These are phyloP conservation scores for Ophioninae sp. DNA, from an alignment of 2,888 invertebrate genomes.

Conservation along the genomic window DNA sequence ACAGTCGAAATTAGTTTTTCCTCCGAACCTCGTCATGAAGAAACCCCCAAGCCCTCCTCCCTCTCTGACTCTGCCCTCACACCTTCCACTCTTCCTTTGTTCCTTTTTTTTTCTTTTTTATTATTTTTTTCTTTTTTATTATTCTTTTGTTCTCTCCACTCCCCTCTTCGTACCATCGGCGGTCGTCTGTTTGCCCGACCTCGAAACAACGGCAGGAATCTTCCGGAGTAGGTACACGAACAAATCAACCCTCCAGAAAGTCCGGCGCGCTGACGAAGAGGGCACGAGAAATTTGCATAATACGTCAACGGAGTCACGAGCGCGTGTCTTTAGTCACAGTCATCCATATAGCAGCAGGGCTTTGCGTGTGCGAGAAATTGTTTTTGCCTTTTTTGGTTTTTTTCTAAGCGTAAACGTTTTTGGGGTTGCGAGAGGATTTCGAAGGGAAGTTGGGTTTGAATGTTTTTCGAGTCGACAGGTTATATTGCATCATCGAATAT, in stretches of 20 bases:
- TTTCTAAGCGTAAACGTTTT: neutral
- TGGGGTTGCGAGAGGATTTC: neutral
- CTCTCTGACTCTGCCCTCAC: neutral
- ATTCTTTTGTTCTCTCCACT: neutral
- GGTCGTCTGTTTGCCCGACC: slow-evolving; percentile 32
- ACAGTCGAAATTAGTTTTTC: slow-evolving; percentile 65
- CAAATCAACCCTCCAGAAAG: slow-evolving; percentile 19
- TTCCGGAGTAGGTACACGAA: slow-evolving; percentile 38
- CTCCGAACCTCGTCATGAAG: slow-evolving; percentile 17
- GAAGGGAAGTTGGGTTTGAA: neutral
- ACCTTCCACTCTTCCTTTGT: neutral
- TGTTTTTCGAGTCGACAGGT: neutral
- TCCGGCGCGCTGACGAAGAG: slow-evolving; percentile 6
- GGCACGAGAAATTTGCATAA: slow-evolving; percentile 58
- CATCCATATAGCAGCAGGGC: neutral
- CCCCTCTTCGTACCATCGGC: neutral
- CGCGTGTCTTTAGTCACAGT: slow-evolving; percentile 8
- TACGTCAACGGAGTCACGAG: slow-evolving; percentile 45
- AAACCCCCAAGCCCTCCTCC: slow-evolving; percentile 2
- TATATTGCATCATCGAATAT: neutral
- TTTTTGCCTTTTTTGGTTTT: neutral
- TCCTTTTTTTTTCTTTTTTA: neutral
- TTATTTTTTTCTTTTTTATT: neutral
- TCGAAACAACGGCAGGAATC: slow-evolving; percentile 46
- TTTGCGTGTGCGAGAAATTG: neutral